Evolutionary conservation across 2,113 vertebrate species (phyloP).

Genomic region (Halichoerus grypus): DNA sequence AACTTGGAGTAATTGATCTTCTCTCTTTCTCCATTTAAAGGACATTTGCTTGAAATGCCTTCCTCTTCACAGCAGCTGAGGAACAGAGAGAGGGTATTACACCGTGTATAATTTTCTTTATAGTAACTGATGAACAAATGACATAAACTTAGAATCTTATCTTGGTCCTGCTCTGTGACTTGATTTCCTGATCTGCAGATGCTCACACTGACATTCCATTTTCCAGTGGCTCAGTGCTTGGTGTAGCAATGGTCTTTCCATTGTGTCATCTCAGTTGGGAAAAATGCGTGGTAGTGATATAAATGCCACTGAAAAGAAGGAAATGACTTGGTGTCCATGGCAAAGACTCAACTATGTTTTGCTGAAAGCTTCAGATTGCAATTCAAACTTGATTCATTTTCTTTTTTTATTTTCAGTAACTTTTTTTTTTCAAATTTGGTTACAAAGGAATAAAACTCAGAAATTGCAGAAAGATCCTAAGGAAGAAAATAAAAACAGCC

Average conservation of each 20-base stretch:
- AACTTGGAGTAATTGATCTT: background rate
- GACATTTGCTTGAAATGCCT: background rate
- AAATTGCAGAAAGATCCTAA: conserved; percentile 27
- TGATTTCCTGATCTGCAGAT: conserved; percentile 16
- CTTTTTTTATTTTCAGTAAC: background rate
- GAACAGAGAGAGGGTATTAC: background rate
- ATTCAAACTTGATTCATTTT: conserved; percentile 47
- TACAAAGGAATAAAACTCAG: conserved; percentile 46
- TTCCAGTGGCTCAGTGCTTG: background rate
- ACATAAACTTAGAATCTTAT: background rate
- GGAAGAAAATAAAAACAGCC: background rate
- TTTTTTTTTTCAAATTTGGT: conserved; percentile 10
- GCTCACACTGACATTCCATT: background rate
- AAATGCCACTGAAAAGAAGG: conserved; percentile 25
- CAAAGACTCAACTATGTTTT: conserved; percentile 64
- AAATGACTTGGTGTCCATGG: conserved; percentile 37
- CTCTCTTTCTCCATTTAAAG: conserved; percentile 1
- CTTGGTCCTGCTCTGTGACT: background rate
- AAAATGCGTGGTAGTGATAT: conserved; percentile 56
- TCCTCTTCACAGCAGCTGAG: background rate
- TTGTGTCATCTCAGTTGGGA: conserved; percentile 49
- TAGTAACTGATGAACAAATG: background rate
- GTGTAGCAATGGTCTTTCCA: conserved; percentile 27
- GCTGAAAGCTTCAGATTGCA: conserved; percentile 42
- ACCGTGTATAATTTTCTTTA: background rate